phyloP scores from a whole-genome alignment of 2,888 invertebrate genomes.

The Mesopsocus fuscifrons region DNA sequence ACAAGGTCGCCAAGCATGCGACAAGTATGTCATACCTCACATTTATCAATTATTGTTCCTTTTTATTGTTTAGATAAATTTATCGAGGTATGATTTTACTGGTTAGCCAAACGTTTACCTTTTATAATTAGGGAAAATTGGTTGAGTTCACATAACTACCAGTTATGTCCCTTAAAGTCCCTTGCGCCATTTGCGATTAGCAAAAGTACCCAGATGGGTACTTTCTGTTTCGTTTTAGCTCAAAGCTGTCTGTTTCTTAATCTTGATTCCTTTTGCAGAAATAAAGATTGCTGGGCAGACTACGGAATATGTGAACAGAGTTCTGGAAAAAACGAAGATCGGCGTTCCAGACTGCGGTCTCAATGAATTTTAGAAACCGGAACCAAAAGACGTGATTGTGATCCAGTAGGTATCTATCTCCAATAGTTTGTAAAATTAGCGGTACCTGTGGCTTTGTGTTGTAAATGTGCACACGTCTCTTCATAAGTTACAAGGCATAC shows the following conservation, averaged over 20 bases:
- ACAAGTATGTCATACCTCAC: slow-evolving; percentile 38
- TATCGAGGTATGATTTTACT: too few relatives aligned
- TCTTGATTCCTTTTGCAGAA: slow-evolving; percentile 34
- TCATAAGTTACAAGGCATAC: too few relatives aligned
- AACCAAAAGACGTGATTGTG: too few relatives aligned
- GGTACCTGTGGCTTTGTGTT: background rate
- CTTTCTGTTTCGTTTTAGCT: too few relatives aligned
- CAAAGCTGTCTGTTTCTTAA: slow-evolving; percentile 12
- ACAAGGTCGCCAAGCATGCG: slow-evolving; percentile 44
- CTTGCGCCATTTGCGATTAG: too few relatives aligned
- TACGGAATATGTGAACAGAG: slow-evolving; percentile 84
- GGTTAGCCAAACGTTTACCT: too few relatives aligned
- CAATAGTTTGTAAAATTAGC: background rate
- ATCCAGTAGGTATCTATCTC: too few relatives aligned
- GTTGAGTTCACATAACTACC: background rate
- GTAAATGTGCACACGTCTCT: background rate
- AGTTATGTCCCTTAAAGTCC: too few relatives aligned
- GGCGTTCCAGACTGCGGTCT: slow-evolving; percentile 62
- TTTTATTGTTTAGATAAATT: background rate
- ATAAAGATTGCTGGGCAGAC: slow-evolving; percentile 76
- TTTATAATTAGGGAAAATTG: too few relatives aligned
- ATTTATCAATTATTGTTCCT: slow-evolving; percentile 8
- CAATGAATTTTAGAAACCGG: slow-evolving; percentile 44
- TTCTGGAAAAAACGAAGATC: slow-evolving; percentile 67
- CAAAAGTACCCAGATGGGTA: too few relatives aligned